phyloP scores from a whole-genome alignment of 2,113 vertebrate species.

The Pelvicachromis taeniatus region DNA sequence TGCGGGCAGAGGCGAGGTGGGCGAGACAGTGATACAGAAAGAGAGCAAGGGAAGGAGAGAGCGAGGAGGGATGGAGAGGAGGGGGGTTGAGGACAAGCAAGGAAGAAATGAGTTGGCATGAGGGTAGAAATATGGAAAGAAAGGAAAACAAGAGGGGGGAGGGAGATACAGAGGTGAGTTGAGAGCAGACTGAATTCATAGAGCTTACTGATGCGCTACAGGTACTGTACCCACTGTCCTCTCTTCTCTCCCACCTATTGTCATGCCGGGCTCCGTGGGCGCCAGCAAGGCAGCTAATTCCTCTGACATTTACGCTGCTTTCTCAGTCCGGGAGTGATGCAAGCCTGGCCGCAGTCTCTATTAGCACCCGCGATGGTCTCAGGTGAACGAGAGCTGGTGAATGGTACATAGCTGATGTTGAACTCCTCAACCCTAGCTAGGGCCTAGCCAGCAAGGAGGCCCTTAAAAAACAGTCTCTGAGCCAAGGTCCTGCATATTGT shows the following conservation, averaged over 20 bases:
- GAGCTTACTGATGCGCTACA: conserved; percentile 34
- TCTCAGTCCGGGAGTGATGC: conserved; percentile 58
- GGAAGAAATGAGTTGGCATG: conserved; percentile 44
- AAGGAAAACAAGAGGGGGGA: conserved; percentile 7
- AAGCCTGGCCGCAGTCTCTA: conserved; percentile 26
- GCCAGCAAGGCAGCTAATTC: conserved; percentile 66
- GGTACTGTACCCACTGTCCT: conserved; percentile 53
- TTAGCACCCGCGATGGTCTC: conserved; percentile 37
- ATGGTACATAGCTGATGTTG: background rate
- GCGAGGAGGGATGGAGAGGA: background rate
- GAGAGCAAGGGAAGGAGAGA: conserved; percentile 45
- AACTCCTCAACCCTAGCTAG: conserved; percentile 6
- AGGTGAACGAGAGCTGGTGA: conserved; percentile 43
- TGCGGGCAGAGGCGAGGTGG: conserved; percentile 71
- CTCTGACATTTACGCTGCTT: conserved; percentile 73
- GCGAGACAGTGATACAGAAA: conserved; percentile 72
- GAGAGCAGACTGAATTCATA: conserved; percentile 15
- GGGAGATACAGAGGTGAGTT: conserved; percentile 30
- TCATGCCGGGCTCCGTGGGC: conserved; percentile 62
- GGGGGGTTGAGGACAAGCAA: background rate
- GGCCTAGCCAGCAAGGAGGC: background rate
- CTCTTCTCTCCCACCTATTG: conserved; percentile 56
- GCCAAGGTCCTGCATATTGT: conserved; percentile 50
- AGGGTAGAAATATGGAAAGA: conserved; percentile 19
- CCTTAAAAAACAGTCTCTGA: conserved; percentile 8